Evolutionary conservation across 2,888 invertebrate genomes (phyloP), one percentile per base, ranked within the genome.

Genomic region (Phyto melanocephala): DNA sequence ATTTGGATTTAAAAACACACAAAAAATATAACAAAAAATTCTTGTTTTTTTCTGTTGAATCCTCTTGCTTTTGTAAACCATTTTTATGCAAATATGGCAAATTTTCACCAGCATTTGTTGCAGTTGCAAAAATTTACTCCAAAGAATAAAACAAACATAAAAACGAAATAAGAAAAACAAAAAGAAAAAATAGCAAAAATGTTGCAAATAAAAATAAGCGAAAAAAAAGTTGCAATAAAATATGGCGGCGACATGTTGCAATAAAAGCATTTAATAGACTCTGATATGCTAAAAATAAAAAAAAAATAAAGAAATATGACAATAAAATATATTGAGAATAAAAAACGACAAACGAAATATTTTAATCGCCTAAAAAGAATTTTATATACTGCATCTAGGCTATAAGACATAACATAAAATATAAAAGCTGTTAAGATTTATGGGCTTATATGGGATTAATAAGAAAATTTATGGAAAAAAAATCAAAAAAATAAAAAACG

Each of bases 211-310:
- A 42, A 68, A 77, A 78, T 52, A 83, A 84, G 80, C 74, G 70
- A 84, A 84, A 83, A 85, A 85, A 85, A 84, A 58, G 40, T 28
- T 50, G 87, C 70, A 68, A 72, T 80, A 80, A 83, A 80, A 87
- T 86, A 88, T 88, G 86, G 86, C 87, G 86, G 88, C 87, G 88
- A 88, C 87, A 89, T 89, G 89, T 81, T 89, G 89, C 89, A 88
- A 89, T 89, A 89, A 89, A 81, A 89, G 87, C 88, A 89, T 89
- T 88, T 89, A 89, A 89, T 89, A 88, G 88, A 89, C 88, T 88
- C 86, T 65, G 77, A 65, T 74, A 65, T 70, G 65, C 70, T 78
- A 45, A 22, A 35, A 2, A 8, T 22, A 28, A 11, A 56, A 35
- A 45, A 17, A 60, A 22, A n/a, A n/a, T n/a, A n/a, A 56, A 50